Conservation (phyloP, 2,888 invertebrate species). For the Cephonodes hylas region DNA sequence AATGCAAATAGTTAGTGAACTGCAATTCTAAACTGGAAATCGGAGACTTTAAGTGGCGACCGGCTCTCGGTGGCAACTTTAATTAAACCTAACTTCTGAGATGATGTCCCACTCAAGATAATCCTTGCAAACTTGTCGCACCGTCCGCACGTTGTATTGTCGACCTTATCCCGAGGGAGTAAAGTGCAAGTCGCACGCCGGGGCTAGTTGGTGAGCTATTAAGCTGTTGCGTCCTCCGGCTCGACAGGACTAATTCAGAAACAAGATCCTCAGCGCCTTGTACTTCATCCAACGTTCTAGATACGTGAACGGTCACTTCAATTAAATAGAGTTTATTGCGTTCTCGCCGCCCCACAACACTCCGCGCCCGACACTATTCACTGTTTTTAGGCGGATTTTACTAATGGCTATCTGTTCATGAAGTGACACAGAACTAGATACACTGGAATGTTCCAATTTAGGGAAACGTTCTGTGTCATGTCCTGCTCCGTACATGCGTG, state of each 20-base stretch:
- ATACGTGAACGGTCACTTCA: constrained; percentile 7
- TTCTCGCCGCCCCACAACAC: neutral
- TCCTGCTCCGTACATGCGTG: neutral
- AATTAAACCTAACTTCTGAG: constrained; percentile 74
- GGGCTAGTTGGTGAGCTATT: constrained; percentile 36
- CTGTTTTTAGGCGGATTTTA: too few species aligned
- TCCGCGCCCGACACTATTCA: too few species aligned
- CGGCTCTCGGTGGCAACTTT: constrained; percentile 61
- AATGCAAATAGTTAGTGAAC: constrained; percentile 62
- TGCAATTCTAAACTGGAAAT: constrained; percentile 58
- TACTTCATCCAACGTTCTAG: constrained; percentile 29
- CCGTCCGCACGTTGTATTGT: constrained; percentile 16
- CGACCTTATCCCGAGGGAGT: constrained; percentile 28
- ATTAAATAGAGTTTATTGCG: neutral
- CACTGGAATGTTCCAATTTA: too few species aligned
- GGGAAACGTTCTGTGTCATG: neutral
- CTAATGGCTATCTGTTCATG: too few species aligned
- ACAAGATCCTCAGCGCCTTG: constrained; percentile 40
- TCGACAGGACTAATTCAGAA: constrained; percentile 48
- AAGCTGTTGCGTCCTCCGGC: constrained; percentile 61
- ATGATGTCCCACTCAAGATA: constrained; percentile 67
- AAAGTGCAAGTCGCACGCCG: constrained; percentile 21
- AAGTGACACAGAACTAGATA: too few species aligned
- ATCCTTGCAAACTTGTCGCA: constrained; percentile 37
- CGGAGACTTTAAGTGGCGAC: constrained; percentile 56